Evolutionary conservation across 2,113 vertebrate species (phyloP).

Genomic region (Clarias batrachus): DNA sequence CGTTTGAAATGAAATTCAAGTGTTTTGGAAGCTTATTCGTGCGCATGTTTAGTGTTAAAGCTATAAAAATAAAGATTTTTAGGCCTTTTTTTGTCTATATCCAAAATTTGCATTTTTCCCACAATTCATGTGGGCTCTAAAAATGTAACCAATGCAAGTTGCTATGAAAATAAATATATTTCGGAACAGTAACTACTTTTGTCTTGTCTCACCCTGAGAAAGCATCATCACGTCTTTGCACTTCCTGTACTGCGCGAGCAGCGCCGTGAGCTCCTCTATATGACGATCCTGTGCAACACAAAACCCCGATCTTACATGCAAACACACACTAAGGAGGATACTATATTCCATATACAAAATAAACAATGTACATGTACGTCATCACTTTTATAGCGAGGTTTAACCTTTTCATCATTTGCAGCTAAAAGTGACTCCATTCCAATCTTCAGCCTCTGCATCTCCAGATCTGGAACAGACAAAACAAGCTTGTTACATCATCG

Average conservation of each 20-base stretch:
- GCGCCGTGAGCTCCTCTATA: constrained; percentile 84
- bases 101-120: no score
- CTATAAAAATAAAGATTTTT: no score
- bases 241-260: constrained; percentile 83
- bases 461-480: constrained; percentile 79
- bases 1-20: no score
- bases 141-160: no score
- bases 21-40: no score
- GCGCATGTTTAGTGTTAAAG: no score
- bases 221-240: constrained; percentile 75
- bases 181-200: no score
- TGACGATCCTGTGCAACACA: constrained; percentile 79
- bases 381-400: not conserved
- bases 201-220: constrained; percentile 62
- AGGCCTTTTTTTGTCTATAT: no score
- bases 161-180: no score
- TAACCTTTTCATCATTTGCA: constrained; percentile 92
- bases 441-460: constrained; percentile 87
- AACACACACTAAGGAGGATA: not conserved
- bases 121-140: no score
- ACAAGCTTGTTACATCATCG: not conserved
- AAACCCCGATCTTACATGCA: not conserved
- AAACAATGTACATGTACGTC: not conserved
- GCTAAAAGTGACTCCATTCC: constrained; percentile 89
- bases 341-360: no score